Conservation (phyloP, 2,113 vertebrate species). For the Uria aalge region DNA sequence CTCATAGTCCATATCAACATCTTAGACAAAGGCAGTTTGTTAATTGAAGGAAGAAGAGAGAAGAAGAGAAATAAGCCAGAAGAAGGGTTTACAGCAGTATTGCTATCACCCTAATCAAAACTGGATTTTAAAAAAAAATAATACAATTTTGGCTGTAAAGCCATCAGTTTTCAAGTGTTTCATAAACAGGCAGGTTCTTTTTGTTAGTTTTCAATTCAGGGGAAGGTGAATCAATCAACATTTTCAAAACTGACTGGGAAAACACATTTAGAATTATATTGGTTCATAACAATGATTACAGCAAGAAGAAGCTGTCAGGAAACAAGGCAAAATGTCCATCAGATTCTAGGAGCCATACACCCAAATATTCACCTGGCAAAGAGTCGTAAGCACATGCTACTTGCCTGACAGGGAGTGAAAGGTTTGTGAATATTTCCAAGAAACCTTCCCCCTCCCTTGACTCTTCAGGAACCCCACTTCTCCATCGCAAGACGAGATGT, state of each 20-base stretch:
- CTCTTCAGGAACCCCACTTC: neutral
- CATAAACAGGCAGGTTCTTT: neutral
- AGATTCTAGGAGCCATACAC: neutral
- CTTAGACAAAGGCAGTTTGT: neutral
- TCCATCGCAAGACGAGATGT: neutral
- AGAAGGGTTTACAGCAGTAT: neutral
- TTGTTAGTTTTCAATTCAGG: neutral
- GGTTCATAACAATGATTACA: neutral
- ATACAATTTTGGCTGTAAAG: neutral
- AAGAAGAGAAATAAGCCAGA: neutral
- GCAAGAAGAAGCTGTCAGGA: neutral
- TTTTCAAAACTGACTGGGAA: neutral
- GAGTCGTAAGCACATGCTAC: neutral
- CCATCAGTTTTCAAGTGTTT: neutral
- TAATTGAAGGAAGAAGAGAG: neutral
- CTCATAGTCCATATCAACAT: neutral
- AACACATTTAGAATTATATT: neutral
- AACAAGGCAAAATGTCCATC: neutral
- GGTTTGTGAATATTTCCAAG: neutral
- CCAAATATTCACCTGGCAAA: neutral
- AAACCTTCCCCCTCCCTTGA: neutral
- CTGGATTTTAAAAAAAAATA: neutral
- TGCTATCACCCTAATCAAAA: neutral
- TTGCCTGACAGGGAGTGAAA: fast-evolving
- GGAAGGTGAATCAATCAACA: neutral